Base-by-base conservation (phyloP, 2,113 vertebrate genomes). In the Lophochroa leadbeateri region DNA sequence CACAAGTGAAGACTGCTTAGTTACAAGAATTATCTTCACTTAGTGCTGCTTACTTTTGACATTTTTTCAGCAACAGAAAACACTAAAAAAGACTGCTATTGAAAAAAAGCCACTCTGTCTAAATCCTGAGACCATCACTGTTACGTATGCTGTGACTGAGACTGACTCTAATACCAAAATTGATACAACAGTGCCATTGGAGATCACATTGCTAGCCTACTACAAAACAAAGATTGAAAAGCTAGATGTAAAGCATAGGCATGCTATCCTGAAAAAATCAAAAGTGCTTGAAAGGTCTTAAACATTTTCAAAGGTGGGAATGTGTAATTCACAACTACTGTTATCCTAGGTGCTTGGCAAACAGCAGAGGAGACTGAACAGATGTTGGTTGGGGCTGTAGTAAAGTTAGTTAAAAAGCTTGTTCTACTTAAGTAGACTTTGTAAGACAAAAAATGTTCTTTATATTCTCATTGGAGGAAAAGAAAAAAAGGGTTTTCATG, bases 31-130 rank as follows among this genome's bases (percentile, higher is more conserved):
- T 57, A 19, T 33, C 15, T 78, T 78, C 2, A 4, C 35, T 33
- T 70, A 35, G 4, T 53, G 37, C 17, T 91, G 35, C 21, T 11
- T 64, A 10, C 35, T 84, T 81, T 24, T 18, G 29, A 17, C 27
- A 9, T 17, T 41, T 91, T 87, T 74, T 41, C 60, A 88, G 68
- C 17, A 69, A 8, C 6, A 84, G 57, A 41, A 91, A 41, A 12
- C 19, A 47, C 31, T 7, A 18, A 43, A 39, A 39, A 44, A 25
- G 12, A 16, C 28, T n/a, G 9, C 8, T 55, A 7, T 0, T 0
- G 41, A 16, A 71, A 71, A 82, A 53, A 60, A 9, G 5, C 8
- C 4, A 52, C 87, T 52, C 17, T 68, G 8, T 87, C 24, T 75
- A 77, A 20, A 49, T 57, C 21, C 18, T 77, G 39, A 52, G 7